Conservation (phyloP, 2,888 invertebrate genomes). For the Campoplex capitator region DNA sequence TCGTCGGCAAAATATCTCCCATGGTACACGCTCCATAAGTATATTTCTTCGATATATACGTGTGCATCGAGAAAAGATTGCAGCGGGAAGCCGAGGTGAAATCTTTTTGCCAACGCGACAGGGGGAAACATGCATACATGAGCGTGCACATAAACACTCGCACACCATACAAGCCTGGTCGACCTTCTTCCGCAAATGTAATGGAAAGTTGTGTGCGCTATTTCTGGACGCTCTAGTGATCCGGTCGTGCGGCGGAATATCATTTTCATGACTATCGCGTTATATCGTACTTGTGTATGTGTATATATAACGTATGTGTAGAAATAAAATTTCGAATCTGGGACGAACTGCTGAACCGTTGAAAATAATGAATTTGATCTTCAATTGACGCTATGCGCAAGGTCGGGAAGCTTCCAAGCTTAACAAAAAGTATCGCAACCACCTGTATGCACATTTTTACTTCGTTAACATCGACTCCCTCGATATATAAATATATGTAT, state of each 20-base stretch:
- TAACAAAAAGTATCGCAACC: constrained; percentile 43
- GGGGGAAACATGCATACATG: constrained; percentile 15
- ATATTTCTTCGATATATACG: constrained; percentile 41
- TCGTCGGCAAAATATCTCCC: constrained; percentile 13
- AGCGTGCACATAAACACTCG: constrained; percentile 5
- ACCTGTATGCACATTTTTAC: constrained; percentile 56
- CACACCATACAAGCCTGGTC: constrained; percentile 66
- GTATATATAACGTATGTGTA: constrained; percentile 12
- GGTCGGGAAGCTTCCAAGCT: constrained; percentile 34
- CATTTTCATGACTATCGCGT: constrained; percentile 65
- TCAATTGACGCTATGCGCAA: not conserved
- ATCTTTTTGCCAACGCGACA: constrained; percentile 68
- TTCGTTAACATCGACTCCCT: constrained; percentile 10
- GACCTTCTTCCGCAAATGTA: constrained; percentile 75
- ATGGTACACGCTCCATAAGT: constrained; percentile 37
- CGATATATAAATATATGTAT: not conserved
- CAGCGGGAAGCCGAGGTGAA: constrained; percentile 65
- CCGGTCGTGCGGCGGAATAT: constrained; percentile 68
- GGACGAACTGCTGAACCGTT: constrained; percentile 31
- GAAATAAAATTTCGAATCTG: constrained; percentile 18
- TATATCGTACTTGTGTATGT: constrained; percentile 19
- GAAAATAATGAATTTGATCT: constrained; percentile 3
- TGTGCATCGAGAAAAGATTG: constrained; percentile 50
- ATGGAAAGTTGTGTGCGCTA: constrained; percentile 76
- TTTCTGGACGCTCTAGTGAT: constrained; percentile 74